A percentile compares a stretch with the other conserved stretches of the same genome.
Conservation (phyloP, 2,888 invertebrate genomes). For the Ectobius pallidus region DNA sequence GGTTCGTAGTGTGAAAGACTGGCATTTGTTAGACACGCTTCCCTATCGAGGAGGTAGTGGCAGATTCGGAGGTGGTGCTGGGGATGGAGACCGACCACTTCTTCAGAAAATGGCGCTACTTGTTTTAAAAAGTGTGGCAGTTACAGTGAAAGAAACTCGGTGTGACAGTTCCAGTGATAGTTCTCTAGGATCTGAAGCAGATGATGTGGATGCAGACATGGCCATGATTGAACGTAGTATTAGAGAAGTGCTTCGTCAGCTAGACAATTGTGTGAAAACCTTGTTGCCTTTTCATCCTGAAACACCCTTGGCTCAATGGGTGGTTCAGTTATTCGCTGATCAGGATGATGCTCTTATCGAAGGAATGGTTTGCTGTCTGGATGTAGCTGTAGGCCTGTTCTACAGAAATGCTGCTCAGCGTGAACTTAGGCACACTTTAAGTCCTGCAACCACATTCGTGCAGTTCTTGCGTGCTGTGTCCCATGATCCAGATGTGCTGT, state of each 20-base stretch:
- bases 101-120: constrained; percentile 86
- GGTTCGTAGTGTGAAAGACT: constrained; percentile 85
- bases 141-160: constrained; percentile 87
- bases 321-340: constrained; percentile 86
- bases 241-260: constrained; percentile 78
- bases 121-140: constrained; percentile 86
- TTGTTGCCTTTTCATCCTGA: constrained; percentile 86
- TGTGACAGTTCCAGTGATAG: constrained; percentile 83
- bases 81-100: constrained; percentile 74
- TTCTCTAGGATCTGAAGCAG: constrained; percentile 82
- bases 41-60: constrained; percentile 56
- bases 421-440: constrained; percentile 80
- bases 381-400: constrained; percentile 85
- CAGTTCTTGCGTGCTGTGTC: constrained; percentile 85
- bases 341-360: constrained; percentile 91
- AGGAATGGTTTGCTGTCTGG: constrained; percentile 89
- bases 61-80: constrained; percentile 58
- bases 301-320: constrained; percentile 84
- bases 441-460: constrained; percentile 85
- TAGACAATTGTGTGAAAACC: constrained; percentile 82
- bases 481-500: constrained; percentile 73
- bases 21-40: constrained; percentile 69
- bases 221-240: constrained; percentile 86
- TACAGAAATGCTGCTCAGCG: constrained; percentile 76
- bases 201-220: constrained; percentile 88